A percentile compares a stretch with the other conserved stretches of the same genome.
phyloP scores from a whole-genome alignment of 2,888 invertebrate genomes.

The Platerodrilus igneus region DNA sequence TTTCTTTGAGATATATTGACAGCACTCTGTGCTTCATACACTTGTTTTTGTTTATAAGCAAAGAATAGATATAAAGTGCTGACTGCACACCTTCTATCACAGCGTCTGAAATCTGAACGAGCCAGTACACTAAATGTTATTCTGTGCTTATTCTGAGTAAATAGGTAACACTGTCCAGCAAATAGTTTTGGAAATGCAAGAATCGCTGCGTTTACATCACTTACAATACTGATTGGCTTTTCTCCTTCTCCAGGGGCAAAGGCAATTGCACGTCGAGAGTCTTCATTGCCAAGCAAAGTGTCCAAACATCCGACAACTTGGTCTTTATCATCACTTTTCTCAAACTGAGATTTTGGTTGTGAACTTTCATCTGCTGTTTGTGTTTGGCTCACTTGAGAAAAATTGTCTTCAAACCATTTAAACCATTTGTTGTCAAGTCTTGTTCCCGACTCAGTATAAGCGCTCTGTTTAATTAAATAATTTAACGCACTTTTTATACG shows the following conservation, averaged over 20 bases:
- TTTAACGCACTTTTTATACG: neutral
- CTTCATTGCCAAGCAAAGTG: constrained; percentile 1
- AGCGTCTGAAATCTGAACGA: neutral
- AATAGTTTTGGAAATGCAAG: constrained; percentile 7
- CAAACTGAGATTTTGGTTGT: too few species aligned
- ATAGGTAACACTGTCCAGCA: constrained; percentile 1
- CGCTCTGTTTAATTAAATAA: constrained; percentile 4
- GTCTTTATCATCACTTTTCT: too few species aligned
- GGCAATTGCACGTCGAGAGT: constrained; percentile 1
- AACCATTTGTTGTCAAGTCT: constrained; percentile 3
- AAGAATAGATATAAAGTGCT: neutral
- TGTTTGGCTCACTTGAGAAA: too few species aligned
- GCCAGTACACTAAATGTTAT: neutral
- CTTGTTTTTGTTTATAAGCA: neutral
- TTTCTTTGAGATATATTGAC: neutral
- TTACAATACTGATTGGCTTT: neutral
- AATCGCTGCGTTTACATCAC: constrained; percentile 1
- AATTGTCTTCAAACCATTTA: too few species aligned
- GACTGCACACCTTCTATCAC: constrained; percentile 1
- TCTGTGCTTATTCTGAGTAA: neutral
- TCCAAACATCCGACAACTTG: constrained; percentile 1
- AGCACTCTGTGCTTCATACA: neutral
- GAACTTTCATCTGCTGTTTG: too few species aligned
- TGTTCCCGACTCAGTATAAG: neutral
- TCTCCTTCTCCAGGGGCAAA: constrained; percentile 6